Evolutionary conservation across 30 jellyfish, hydroid and myxozoan genomes (phyloP), one percentile per base, ranked within the genome.

Genomic region (Sanderia malayensis): DNA sequence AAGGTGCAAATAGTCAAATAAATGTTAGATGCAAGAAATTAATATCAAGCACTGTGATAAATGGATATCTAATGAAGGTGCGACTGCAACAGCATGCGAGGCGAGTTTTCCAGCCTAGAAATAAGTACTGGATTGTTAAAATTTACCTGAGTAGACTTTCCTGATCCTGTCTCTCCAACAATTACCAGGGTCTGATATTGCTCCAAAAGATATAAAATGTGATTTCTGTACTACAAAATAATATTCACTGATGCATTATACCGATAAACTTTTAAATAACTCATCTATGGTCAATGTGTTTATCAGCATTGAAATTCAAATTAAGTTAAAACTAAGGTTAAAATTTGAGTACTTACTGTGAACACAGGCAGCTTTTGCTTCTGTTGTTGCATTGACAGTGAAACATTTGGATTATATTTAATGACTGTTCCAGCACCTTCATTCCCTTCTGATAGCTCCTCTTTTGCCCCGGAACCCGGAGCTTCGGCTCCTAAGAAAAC

Each of bases 141-240:
- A n/a, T 19, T 9, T 57, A 93, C 95, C 80, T 94, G 99, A 4
- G 99, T 94, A 2, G 99, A 75, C 58, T 94, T 94, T 19, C 99
- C 99, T 26, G 97, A 86, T 7, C 99, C 99, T 29, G 99, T 94
- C 64, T 96, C 95, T 6, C 98, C 99, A 60, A 95, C 94, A 49
- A 94, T 81, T 0, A 94, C 92, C 32, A 86, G 69, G 1, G 99
- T 88, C 62, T 94, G 99, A 64, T 63, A 94, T 26, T 88, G 76
- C 55, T 94, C 97, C 34, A 94, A 57, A 15, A 87, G 77, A 70
- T 94, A 86, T 20, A 94, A 67, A 32, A 88, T 84, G 49, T 75
- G 94, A 65, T 84, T 87, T 29, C 95, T 88, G 63, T 82, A 94
- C 90, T 87, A 60, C 27, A 74, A 33, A 57, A 0, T 19, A 70